Conservation (phyloP, 2,113 vertebrate species). For the Nibea albiflora region DNA sequence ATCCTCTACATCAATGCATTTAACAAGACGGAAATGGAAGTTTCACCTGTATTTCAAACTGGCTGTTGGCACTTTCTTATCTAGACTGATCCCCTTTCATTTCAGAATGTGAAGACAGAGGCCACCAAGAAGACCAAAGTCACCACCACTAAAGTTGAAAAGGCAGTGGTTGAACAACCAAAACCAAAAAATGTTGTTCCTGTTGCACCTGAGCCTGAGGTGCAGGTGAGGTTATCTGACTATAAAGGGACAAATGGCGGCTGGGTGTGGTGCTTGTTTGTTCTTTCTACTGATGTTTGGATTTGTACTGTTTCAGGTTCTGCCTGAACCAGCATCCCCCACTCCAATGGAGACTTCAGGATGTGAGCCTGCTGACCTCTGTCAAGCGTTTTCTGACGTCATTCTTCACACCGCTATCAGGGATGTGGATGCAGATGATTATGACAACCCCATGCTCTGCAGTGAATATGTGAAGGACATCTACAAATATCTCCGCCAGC, state of each 20-base stretch:
- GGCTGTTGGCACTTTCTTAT: too few relatives aligned
- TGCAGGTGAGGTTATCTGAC: constrained; percentile 50
- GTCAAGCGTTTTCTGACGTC: constrained; percentile 87
- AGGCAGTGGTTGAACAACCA: constrained; percentile 7
- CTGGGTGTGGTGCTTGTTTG: neutral
- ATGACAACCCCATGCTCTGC: constrained; percentile 86
- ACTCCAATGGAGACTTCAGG: constrained; percentile 83
- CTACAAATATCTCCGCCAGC: constrained; percentile 86
- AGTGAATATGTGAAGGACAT: constrained; percentile 90
- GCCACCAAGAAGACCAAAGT: constrained; percentile 66
- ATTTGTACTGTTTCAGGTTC: constrained; percentile 36
- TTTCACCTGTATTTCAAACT: too few relatives aligned
- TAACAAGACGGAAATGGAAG: too few relatives aligned
- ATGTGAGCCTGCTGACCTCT: constrained; percentile 79
- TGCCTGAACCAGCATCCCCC: constrained; percentile 75
- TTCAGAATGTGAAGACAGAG: constrained; percentile 71
- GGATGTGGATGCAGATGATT: constrained; percentile 86
- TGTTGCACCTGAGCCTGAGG: constrained; percentile 37
- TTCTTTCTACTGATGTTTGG: neutral
- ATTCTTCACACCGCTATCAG: constrained; percentile 81
- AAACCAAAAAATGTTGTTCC: constrained; percentile 44
- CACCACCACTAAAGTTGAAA: constrained; percentile 48
- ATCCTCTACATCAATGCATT: too few relatives aligned
- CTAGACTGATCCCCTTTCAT: too few relatives aligned
- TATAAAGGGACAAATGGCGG: neutral